Base-by-base conservation (phyloP, 2,113 vertebrate genomes). In the Gadus macrocephalus region DNA sequence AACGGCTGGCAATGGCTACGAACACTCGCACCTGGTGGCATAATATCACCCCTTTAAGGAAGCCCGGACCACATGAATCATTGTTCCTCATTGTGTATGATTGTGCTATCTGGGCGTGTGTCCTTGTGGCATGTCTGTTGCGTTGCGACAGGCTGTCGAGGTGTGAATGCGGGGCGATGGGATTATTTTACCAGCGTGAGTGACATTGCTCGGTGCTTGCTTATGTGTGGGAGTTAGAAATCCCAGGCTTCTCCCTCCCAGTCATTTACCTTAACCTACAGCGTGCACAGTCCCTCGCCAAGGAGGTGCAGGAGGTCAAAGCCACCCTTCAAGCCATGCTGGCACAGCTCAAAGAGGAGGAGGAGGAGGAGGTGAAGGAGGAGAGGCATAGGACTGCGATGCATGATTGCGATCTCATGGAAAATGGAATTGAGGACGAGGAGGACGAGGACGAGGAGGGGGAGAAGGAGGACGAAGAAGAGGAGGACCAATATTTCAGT, bases 281-380 rank as follows among this genome's bases (percentile, higher is more conserved):
- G 55, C 2, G 70, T 49, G 70, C 91, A 97, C 94, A 93, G 89
- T 89, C 89, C 78, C 85, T 96, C 69, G 92, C 93, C 79, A 89
- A 89, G 72, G 93, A 97, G 87, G 94, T 97, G 71, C 93, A 93
- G 86, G 89, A 93, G 70, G 93, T 96, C 62, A 95, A 96, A 87
- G 84, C 89, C 86, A 76, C 88, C 84, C 74, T 92, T 55, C 87
- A 91, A 25, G 66, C 22, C 28, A 91, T 91, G 86, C 72, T 91
- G 3, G 38, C 70, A n/a, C 87, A 90, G 75, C 93, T 94, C 53
- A 81, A 70, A 64, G 87, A 84, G 72, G 92, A 91, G 56, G 79
- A 83, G 53, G 79, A 74, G 4, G 81, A 69, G 16, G 72, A 62
- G n/a, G 64, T 71, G 59, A 64, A 87, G 12, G 79, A 74, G 6